Base-by-base conservation (phyloP, 2,797 vertebrate genomes). In the Onychomys arenicola region DNA sequence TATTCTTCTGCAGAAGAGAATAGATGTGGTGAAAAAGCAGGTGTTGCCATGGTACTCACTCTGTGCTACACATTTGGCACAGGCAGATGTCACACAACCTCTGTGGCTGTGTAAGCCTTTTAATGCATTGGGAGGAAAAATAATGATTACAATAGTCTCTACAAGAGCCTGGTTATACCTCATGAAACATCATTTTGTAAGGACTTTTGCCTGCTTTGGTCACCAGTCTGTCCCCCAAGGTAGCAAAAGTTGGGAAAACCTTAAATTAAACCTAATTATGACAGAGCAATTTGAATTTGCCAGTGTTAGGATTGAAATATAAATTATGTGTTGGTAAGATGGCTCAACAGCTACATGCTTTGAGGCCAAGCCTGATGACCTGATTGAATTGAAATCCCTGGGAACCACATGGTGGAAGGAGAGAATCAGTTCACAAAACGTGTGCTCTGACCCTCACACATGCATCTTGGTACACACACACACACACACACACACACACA, bases 231-330 rank as follows among this genome's bases (percentile, higher is more conserved):
- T 59, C 43, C 75, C 6, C 67, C 85, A 61, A 63, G 16, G 17
- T 77, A n/a, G 40, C 14, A 75, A 96, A 90, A 88, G 69, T 69
- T 86, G 25, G 27, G 88, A 94, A 93, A 46, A n/a, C 29, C 49
- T 83, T 90, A 90, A 11, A 52, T 88, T 93, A 93, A 92, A 77
- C 32, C 80, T 57, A 27, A 86, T 91, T 93, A 85, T 81, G 76
- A 85, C n/a, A 81, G 3, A 89, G n/a, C 25, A 85, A 25, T 96
- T 90, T 94, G 16, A 88, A 87, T 59, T 32, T 76, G 21, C 17
- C 78, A 92, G 63, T 73, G 40, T 19, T 92, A 46, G 87, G 19
- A 88, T 94, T 95, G 89, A 96, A 97, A 82, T 91, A 94, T 40
- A 86, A 93, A 92, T 92, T 84, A 32, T 59, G 71, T 65, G 2